Conservation (phyloP, 2,888 invertebrate genomes). For the Gisinianus flammeolus region DNA sequence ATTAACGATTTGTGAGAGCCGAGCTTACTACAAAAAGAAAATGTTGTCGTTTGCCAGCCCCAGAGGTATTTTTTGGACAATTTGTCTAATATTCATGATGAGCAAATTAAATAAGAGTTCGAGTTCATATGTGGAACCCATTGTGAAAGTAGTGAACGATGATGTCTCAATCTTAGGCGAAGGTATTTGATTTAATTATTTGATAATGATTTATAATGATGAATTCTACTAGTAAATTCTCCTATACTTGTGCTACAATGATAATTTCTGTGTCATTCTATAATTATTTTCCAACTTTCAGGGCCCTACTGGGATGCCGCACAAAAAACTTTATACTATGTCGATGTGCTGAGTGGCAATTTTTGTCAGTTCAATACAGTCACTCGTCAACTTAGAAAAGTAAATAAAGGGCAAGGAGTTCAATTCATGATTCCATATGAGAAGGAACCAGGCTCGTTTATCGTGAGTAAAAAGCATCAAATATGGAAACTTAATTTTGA, state of each 20-base stretch:
- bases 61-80: too few species aligned
- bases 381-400: conserved; percentile 12
- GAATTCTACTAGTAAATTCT: too few species aligned
- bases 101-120: background rate
- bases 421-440: conserved; percentile 32
- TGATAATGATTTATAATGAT: too few species aligned
- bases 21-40: background rate
- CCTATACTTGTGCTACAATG: too few species aligned
- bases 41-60: background rate
- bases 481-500: conserved; percentile 26
- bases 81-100: background rate
- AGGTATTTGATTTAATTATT: too few species aligned
- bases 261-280: too few species aligned
- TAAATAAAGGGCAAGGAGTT: conserved; percentile 11
- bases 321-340: conserved; percentile 34
- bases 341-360: conserved; percentile 24
- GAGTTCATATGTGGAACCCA: background rate
- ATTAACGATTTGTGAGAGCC: background rate
- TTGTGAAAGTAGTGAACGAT: background rate
- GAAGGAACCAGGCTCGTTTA: conserved; percentile 10
- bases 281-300: too few species aligned
- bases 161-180: conserved; percentile 23
- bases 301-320: conserved; percentile 30
- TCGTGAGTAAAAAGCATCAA: conserved; percentile 16
- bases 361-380: conserved; percentile 16